These are phyloP conservation scores for Ctenicera cuprea DNA, from an alignment of 2,888 invertebrate species.

Conservation along the genomic window DNA sequence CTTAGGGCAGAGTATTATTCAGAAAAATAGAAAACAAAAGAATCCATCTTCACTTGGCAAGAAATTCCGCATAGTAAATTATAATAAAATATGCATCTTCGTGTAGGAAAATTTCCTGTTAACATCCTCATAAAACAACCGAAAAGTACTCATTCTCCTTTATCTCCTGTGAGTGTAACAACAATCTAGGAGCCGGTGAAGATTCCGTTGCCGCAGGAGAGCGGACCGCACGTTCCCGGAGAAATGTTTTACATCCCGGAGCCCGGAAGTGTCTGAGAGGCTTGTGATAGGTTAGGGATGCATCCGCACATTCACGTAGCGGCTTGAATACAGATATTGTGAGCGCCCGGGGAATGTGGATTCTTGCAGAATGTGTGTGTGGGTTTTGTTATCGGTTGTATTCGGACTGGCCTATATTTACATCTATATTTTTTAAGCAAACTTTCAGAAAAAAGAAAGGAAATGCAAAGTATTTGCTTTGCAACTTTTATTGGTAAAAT, in stretches of 20 bases:
- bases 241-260: conserved; percentile 43
- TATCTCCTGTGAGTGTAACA: conserved; percentile 1
- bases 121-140: conserved; percentile 13
- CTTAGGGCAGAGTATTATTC: too few species aligned
- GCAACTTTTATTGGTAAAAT: too few species aligned
- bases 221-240: conserved; percentile 19
- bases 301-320: conserved; percentile 24
- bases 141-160: conserved; percentile 5
- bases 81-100: too few species aligned
- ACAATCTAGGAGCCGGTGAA: conserved; percentile 1
- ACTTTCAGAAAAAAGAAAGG: too few species aligned
- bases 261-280: conserved; percentile 43
- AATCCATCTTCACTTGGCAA: too few species aligned
- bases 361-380: not conserved
- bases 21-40: too few species aligned
- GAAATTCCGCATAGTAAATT: too few species aligned
- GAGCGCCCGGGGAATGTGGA: conserved; percentile 19
- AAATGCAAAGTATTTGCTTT: too few species aligned
- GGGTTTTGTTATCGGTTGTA: conserved; percentile 1
- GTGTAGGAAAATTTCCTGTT: not conserved
- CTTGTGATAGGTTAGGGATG: conserved; percentile 42
- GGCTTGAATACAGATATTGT: conserved; percentile 32
- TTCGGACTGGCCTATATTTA: conserved; percentile 2
- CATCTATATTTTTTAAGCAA: not conserved
- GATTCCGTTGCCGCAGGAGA: conserved; percentile 23